Percentiles rank a stretch among this genome's conserved stretches.
These are phyloP conservation scores for Drymodes brunneopygia DNA, from an alignment of 2,113 vertebrate genomes.

Conservation along the genomic window DNA sequence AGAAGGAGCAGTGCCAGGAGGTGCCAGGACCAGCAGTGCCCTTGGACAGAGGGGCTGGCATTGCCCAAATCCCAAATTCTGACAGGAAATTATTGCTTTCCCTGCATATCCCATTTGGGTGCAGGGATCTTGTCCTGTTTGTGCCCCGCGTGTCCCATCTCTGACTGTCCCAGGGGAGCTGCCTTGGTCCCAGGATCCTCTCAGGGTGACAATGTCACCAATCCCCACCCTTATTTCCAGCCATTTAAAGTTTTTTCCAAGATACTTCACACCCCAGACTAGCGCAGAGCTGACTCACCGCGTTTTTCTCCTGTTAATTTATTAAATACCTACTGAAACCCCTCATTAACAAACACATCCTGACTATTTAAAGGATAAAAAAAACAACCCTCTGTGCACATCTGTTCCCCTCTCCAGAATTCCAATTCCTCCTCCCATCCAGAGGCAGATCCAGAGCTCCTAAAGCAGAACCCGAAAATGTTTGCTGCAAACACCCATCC, in stretches of 20 bases:
- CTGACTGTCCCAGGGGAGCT: not conserved
- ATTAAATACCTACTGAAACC: not conserved
- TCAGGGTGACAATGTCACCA: accelerated
- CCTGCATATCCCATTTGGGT: not conserved
- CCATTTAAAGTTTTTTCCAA: accelerated
- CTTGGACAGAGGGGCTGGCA: accelerated
- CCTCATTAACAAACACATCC: not conserved
- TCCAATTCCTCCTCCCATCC: accelerated
- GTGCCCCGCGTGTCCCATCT: not conserved
- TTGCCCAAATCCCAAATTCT: accelerated
- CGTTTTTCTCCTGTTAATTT: not conserved
- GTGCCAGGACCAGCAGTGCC: not conserved
- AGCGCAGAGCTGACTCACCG: not conserved
- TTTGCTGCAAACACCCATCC: not conserved
- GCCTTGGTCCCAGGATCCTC: not conserved
- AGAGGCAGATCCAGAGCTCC: not conserved
- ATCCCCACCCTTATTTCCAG: accelerated
- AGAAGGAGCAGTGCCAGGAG: not conserved
- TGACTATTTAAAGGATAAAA: not conserved
- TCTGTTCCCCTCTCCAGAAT: not conserved
- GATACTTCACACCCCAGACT: accelerated
- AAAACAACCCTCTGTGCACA: not conserved
- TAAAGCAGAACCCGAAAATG: not conserved
- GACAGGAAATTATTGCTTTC: not conserved
- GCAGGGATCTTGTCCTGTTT: not conserved